Evolutionary conservation across 2,888 invertebrate species (phyloP), one percentile per base, ranked within the genome.

Genomic region (Pseudeuparius sepicola): DNA sequence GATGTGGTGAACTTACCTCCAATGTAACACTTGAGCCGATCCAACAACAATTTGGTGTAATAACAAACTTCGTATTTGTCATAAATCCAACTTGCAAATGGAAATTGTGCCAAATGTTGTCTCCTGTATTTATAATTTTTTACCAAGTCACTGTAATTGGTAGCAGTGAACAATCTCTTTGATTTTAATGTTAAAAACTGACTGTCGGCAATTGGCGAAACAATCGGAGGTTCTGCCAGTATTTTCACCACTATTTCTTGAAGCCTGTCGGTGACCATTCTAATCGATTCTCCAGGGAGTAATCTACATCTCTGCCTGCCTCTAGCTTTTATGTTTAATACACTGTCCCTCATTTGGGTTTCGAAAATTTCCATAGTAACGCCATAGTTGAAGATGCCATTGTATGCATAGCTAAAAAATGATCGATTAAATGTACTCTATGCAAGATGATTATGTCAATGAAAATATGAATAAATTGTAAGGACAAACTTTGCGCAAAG

Each of bases 251-350:
- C 70, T 3, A 72, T 75, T 48, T 67, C 63, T 17, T 68, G 60
- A 36, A 70, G 65, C 27, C 63, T 67, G 40, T 44, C 59, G 40
- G 53, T 49, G 34, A 54, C 46, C 35, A 45, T 51, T 18, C 50
- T 49, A 11, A 55, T 56, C 17, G 59, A 54, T 14, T 65, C 63
- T 9, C 47, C 51, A 0, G 53, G 46, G 2, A 75, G 48, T 28
- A 82, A 61, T 49, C 68, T 65, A 56, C 87, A 86, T 39, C 87
- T 65, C 55, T 87, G 86, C 30, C 85, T 60, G 1, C 83, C 85
- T 52, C 76, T 76, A 0, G 85, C 84, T 60, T 73, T 68, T n/a
- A 80, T 63, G 24, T 69, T 70, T 14, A 67, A 54, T 3, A 53
- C 49, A 36, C 67, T 69, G 36, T 72, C 68, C 34, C 67, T 67